Conservation (phyloP, 2,113 vertebrate species). For the Echinops telfairi region DNA sequence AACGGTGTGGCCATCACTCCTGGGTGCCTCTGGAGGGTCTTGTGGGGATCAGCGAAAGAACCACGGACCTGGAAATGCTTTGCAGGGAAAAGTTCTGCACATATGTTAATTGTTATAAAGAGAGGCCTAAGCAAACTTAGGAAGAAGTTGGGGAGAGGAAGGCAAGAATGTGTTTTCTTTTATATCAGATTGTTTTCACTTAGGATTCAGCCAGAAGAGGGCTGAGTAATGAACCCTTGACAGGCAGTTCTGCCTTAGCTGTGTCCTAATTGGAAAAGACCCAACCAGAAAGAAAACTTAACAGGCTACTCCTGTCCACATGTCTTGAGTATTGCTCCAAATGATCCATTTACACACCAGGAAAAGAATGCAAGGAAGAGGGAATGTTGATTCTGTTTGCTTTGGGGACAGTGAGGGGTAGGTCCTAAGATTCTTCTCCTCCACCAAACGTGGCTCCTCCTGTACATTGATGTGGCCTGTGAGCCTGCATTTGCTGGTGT, state of each 20-base stretch:
- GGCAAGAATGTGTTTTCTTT: slow-evolving; percentile 46
- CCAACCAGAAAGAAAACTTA: slow-evolving; percentile 72
- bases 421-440: not conserved
- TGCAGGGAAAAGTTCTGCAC: not conserved
- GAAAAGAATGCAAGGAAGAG: slow-evolving; percentile 56
- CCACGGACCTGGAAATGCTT: slow-evolving; percentile 1
- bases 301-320: slow-evolving; percentile 56
- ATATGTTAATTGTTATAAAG: slow-evolving; percentile 36
- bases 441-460: slow-evolving; percentile 52
- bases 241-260: not conserved
- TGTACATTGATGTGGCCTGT: slow-evolving; percentile 42
- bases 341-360: slow-evolving; percentile 67
- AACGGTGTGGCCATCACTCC: not conserved
- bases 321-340: slow-evolving; percentile 63
- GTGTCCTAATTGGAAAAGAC: slow-evolving; percentile 70
- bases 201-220: slow-evolving; percentile 29
- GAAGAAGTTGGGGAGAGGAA: slow-evolving; percentile 21
- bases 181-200: slow-evolving; percentile 61
- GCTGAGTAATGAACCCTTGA: slow-evolving; percentile 47
- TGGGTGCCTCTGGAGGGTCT: slow-evolving; percentile 1
- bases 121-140: not conserved
- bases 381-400: slow-evolving; percentile 46
- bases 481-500: slow-evolving; percentile 5
- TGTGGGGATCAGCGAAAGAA: slow-evolving; percentile 22
- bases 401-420: slow-evolving; percentile 50